Percentiles rank a stretch among this genome's conserved stretches.
These are phyloP conservation scores for Eudasyphora cyanicolor DNA, from an alignment of 2,888 invertebrate species.

Conservation along the genomic window DNA sequence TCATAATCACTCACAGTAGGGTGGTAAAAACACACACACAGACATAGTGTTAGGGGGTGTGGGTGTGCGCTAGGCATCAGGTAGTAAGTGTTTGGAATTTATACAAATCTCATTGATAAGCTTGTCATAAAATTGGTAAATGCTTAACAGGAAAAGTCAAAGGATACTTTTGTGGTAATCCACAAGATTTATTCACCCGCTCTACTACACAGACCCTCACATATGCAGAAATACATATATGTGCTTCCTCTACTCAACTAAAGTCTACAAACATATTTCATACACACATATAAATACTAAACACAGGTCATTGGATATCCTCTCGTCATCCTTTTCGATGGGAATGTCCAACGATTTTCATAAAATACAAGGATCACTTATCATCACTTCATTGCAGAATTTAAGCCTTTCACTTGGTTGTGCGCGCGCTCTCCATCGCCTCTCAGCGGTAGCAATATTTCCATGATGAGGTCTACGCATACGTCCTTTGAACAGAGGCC, in stretches of 20 bases:
- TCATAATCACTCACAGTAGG: constrained; percentile 58
- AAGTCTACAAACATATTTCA: constrained; percentile 1
- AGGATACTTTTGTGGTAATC: constrained; percentile 73
- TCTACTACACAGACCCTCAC: constrained; percentile 27
- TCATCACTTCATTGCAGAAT: background rate
- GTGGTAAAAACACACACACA: constrained; percentile 7
- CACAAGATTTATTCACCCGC: constrained; percentile 52
- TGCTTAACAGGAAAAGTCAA: constrained; percentile 78
- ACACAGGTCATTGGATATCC: background rate
- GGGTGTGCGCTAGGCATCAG: constrained; percentile 5
- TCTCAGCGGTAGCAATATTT: constrained; percentile 25
- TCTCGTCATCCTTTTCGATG: constrained; percentile 14
- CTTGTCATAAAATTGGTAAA: constrained; percentile 74
- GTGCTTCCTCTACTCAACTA: constrained; percentile 53
- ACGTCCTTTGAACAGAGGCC: background rate
- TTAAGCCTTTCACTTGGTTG: constrained; percentile 35
- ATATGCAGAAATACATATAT: constrained; percentile 45
- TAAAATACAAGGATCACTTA: background rate
- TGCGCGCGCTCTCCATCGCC: no score
- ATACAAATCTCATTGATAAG: constrained; percentile 54
- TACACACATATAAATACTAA: constrained; percentile 15
- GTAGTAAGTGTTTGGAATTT: constrained; percentile 37
- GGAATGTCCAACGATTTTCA: constrained; percentile 35
- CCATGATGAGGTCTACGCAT: constrained; percentile 12
- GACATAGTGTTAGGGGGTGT: background rate